These are phyloP conservation scores for Prunella himalayana DNA, from an alignment of 2,113 vertebrate species.

Conservation along the genomic window DNA sequence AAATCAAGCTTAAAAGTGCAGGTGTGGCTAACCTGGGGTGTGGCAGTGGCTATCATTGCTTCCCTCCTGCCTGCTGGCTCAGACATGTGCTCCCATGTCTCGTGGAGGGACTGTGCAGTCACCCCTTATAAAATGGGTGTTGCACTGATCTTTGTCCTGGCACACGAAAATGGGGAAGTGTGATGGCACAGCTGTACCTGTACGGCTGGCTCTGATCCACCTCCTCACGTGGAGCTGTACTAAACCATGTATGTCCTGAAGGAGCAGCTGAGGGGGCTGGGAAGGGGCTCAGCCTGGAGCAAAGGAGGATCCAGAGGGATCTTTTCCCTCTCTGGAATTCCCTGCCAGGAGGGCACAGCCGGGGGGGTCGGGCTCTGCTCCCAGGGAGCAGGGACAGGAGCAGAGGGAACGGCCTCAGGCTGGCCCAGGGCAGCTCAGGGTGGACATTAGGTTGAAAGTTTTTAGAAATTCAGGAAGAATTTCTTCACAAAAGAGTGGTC, in stretches of 20 bases:
- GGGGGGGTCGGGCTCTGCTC: fast-evolving
- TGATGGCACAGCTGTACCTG: background rate
- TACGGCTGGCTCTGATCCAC: fast-evolving
- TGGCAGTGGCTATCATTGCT: background rate
- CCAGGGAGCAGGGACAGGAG: background rate
- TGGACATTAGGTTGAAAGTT: background rate
- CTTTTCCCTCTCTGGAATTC: too few species aligned
- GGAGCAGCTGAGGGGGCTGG: background rate
- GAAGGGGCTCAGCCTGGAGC: background rate
- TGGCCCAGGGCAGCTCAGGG: background rate
- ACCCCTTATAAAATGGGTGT: background rate
- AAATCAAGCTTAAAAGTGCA: background rate
- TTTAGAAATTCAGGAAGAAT: background rate
- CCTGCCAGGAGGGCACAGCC: background rate
- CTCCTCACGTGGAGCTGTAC: fast-evolving
- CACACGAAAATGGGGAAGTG: background rate
- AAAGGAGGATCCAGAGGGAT: background rate
- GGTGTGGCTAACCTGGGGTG: background rate
- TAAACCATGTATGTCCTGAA: fast-evolving
- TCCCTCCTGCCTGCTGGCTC: background rate
- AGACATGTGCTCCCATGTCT: fast-evolving
- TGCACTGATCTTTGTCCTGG: background rate
- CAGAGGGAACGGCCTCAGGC: background rate
- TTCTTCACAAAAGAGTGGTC: background rate
- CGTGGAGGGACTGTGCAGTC: fast-evolving